Conservation (phyloP, 2,113 vertebrate genomes). For the Otis tarda region DNA sequence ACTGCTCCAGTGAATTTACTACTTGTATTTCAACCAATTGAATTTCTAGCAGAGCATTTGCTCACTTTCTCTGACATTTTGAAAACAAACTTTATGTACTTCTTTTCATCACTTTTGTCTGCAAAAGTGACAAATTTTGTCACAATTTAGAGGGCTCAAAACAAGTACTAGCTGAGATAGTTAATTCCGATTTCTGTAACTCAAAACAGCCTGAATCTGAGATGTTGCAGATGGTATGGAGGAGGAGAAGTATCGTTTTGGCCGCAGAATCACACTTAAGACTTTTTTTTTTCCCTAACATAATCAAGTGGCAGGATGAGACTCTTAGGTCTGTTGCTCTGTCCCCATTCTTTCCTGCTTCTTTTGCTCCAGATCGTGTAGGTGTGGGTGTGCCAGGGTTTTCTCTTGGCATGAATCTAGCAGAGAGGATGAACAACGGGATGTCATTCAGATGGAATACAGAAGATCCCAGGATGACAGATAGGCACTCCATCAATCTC, state of each 20-base stretch:
- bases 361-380: background rate
- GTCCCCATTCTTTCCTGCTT: background rate
- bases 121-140: background rate
- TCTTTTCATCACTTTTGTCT: background rate
- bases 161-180: background rate
- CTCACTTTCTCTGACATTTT: background rate
- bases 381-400: background rate
- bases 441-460: background rate
- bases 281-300: background rate
- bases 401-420: background rate
- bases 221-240: constrained; percentile 58
- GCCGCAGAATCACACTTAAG: background rate
- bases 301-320: background rate
- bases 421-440: background rate
- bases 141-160: constrained; percentile 1
- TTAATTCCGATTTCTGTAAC: constrained; percentile 30
- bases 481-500: background rate
- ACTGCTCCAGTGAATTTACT: background rate
- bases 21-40: background rate
- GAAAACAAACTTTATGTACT: background rate
- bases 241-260: constrained; percentile 29
- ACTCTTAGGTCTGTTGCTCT: background rate
- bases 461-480: background rate
- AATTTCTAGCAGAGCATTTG: background rate
- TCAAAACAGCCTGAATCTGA: constrained; percentile 20